Evolutionary conservation across 2,797 vertebrate genomes (phyloP).

Genomic region (Tragelaphus oryx): DNA sequence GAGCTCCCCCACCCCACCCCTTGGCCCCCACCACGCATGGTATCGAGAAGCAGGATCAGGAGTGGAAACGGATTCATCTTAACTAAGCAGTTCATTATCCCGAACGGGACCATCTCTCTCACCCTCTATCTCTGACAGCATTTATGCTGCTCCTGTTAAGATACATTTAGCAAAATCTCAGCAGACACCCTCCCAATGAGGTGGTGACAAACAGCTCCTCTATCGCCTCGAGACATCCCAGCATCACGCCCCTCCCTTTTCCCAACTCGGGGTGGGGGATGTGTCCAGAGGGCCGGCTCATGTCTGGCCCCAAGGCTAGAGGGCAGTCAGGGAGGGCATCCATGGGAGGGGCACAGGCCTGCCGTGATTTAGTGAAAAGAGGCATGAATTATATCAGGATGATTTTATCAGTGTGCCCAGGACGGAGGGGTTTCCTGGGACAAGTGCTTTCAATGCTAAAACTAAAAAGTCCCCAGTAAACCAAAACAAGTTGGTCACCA

Average conservation of each 20-base stretch:
- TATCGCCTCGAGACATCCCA: not conserved
- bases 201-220: not conserved
- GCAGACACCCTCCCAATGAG: not conserved
- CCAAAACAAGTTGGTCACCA: not conserved
- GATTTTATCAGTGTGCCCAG: not conserved
- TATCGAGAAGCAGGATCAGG: not conserved
- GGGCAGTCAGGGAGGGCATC: accelerated
- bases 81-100: slow-evolving; percentile 61
- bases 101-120: not conserved
- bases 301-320: not conserved
- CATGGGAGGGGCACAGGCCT: not conserved
- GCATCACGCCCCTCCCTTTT: accelerated
- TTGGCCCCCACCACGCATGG: accelerated
- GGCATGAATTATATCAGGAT: not conserved
- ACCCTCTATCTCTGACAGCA: slow-evolving; percentile 45
- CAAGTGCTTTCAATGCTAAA: not conserved
- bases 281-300: not conserved
- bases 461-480: not conserved
- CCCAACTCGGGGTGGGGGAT: accelerated
- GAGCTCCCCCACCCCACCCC: not conserved
- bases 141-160: slow-evolving; percentile 31
- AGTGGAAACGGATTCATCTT: not conserved
- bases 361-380: not conserved
- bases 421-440: accelerated
- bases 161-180: slow-evolving; percentile 54